These are phyloP conservation scores for Gorsachius goisagi DNA, from an alignment of 2,113 vertebrate species.

Conservation along the genomic window DNA sequence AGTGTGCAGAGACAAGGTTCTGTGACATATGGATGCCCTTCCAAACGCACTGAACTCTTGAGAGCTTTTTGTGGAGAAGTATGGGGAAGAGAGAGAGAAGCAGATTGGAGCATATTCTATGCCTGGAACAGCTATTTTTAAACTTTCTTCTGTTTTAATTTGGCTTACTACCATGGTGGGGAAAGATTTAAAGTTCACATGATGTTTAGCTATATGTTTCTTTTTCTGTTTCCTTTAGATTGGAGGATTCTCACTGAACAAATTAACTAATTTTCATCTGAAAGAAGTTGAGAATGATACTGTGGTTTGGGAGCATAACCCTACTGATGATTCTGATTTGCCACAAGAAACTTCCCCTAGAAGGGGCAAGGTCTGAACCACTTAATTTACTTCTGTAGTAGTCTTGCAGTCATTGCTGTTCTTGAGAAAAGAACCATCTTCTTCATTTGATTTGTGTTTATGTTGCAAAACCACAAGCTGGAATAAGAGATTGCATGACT, in stretches of 20 bases:
- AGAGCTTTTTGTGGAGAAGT: background rate
- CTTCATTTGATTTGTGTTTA: background rate
- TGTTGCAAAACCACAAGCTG: background rate
- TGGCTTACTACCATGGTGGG: background rate
- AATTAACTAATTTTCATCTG: slow-evolving; percentile 79
- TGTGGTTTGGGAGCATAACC: slow-evolving; percentile 79
- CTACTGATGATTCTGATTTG: slow-evolving; percentile 56
- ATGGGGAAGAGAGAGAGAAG: background rate
- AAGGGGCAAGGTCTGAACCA: slow-evolving; percentile 78
- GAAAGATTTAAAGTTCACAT: background rate
- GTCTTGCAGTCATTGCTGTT: background rate
- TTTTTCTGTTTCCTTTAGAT: slow-evolving; percentile 61
- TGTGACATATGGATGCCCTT: background rate
- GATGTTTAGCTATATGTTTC: background rate
- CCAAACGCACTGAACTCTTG: background rate
- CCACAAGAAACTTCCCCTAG: slow-evolving; percentile 56
- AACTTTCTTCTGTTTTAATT: background rate
- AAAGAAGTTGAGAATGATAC: slow-evolving; percentile 73
- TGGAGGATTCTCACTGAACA: slow-evolving; percentile 80
- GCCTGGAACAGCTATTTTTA: background rate
- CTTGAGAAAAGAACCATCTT: background rate
- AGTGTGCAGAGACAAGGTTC: background rate
- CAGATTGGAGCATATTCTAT: background rate
- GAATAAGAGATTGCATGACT: background rate
- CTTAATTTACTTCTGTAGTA: background rate